Percentiles rank a stretch among this genome's conserved stretches.
phyloP scores from a whole-genome alignment of 2,113 vertebrate species.

The Tricholaema leucomelas region DNA sequence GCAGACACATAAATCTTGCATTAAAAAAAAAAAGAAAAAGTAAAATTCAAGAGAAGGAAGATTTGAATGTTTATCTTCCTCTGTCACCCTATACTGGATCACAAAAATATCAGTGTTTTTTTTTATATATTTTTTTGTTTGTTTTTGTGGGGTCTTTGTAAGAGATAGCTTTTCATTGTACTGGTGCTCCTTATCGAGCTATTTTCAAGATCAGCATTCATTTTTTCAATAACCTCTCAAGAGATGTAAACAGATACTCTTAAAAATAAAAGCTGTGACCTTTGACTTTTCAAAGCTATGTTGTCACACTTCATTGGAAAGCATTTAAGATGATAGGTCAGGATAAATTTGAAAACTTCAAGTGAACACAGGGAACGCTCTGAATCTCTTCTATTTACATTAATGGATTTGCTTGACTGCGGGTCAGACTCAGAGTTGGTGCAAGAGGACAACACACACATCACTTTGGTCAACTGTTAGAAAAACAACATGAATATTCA shows the following conservation, averaged over 20 bases:
- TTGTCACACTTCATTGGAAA: neutral
- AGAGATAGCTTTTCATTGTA: neutral
- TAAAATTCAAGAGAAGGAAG: neutral
- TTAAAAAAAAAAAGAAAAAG: neutral
- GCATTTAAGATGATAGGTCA: neutral
- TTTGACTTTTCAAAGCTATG: conserved; percentile 33
- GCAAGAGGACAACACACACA: neutral
- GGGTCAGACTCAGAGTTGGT: neutral
- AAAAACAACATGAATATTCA: neutral
- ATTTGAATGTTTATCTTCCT: neutral
- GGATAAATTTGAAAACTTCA: conserved; percentile 21
- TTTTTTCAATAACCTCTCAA: neutral
- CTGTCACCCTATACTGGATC: neutral
- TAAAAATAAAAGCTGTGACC: neutral
- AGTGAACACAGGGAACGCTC: neutral
- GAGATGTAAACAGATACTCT: neutral
- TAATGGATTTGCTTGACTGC: neutral
- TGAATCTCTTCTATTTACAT: neutral
- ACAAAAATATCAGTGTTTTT: neutral
- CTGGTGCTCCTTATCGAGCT: neutral
- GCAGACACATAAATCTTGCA: neutral
- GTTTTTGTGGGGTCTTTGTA: neutral
- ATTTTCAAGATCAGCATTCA: neutral
- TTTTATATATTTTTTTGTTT: neutral
- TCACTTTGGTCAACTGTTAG: neutral